Conservation (phyloP, 2,113 vertebrate genomes). For the Brachionichthys hirsutus region DNA sequence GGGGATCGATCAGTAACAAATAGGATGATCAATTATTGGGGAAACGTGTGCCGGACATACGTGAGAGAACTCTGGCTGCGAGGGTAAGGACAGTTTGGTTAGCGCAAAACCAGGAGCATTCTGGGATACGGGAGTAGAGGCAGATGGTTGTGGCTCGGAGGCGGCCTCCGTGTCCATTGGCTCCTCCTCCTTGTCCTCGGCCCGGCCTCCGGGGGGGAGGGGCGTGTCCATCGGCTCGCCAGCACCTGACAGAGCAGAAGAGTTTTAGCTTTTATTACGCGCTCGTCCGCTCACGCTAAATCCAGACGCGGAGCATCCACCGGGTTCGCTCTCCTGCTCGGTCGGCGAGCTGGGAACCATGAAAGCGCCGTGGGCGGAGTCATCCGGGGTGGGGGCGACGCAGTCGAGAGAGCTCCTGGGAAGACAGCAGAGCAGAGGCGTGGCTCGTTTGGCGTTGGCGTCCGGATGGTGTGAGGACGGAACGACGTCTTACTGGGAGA, state of each 20-base stretch:
- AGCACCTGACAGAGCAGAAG: conserved; percentile 22
- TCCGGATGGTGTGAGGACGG: background rate
- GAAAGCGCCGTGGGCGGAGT: conserved; percentile 76
- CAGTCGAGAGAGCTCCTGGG: conserved; percentile 82
- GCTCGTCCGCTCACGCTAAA: background rate
- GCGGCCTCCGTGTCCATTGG: conserved; percentile 60
- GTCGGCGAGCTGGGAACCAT: conserved; percentile 91
- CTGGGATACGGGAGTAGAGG: conserved; percentile 85
- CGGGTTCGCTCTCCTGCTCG: conserved; percentile 73
- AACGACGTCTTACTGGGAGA: conserved; percentile 77
- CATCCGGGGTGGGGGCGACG: conserved; percentile 79
- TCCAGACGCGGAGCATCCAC: conserved; percentile 50
- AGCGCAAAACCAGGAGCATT: conserved; percentile 77
- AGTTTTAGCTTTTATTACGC: too few species aligned
- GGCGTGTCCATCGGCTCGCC: conserved; percentile 81
- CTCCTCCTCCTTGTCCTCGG: conserved; percentile 51
- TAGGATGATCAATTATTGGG: background rate
- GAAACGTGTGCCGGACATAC: conserved; percentile 76
- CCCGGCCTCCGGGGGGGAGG: conserved; percentile 56
- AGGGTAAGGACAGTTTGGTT: conserved; percentile 80
- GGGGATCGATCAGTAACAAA: too few species aligned
- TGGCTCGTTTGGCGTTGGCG: background rate
- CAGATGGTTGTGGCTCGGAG: conserved; percentile 67
- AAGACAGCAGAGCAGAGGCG: conserved; percentile 3
- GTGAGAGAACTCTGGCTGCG: conserved; percentile 93